Conservation (phyloP, 1,140 invertebrate genomes). For the Drosophila ambigua region DNA sequence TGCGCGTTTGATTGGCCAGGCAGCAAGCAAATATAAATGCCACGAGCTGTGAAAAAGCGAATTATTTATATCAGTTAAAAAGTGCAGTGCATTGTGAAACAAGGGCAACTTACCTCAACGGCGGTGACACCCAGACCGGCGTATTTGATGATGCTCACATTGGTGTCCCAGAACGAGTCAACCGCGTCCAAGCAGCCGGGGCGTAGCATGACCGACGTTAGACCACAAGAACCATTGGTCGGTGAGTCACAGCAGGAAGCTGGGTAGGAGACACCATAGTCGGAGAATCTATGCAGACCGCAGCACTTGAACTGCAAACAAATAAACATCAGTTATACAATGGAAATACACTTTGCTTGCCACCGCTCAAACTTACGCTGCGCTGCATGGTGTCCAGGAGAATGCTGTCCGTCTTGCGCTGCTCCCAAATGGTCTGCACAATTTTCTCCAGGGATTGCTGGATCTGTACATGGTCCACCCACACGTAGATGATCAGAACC, state of each 20-base stretch:
- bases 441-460: slow-evolving; percentile 83
- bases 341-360: too few relatives aligned
- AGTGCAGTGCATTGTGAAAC: neutral
- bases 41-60: slow-evolving; percentile 52
- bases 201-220: slow-evolving; percentile 67
- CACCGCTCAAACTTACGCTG: slow-evolving; percentile 43
- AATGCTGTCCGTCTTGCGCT: slow-evolving; percentile 43
- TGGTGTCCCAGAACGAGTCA: slow-evolving; percentile 83
- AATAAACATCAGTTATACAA: neutral
- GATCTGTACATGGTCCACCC: slow-evolving; percentile 85
- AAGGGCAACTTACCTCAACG: slow-evolving; percentile 85
- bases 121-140: slow-evolving; percentile 88
- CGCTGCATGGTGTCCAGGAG: slow-evolving; percentile 65
- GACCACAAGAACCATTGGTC: slow-evolving; percentile 69
- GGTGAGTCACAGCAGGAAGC: slow-evolving; percentile 83
- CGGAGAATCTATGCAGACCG: slow-evolving; percentile 84
- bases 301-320: slow-evolving; percentile 87
- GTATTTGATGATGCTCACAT: slow-evolving; percentile 86
- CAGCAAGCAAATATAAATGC: slow-evolving; percentile 81
- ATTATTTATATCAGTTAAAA: neutral
- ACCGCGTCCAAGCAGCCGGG: slow-evolving; percentile 84
- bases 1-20: slow-evolving; percentile 77
- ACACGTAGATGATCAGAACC: slow-evolving; percentile 86
- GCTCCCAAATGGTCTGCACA: slow-evolving; percentile 80
- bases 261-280: slow-evolving; percentile 83